These are phyloP conservation scores for Idaea biselata DNA, from an alignment of 2,888 invertebrate genomes.

Conservation along the genomic window DNA sequence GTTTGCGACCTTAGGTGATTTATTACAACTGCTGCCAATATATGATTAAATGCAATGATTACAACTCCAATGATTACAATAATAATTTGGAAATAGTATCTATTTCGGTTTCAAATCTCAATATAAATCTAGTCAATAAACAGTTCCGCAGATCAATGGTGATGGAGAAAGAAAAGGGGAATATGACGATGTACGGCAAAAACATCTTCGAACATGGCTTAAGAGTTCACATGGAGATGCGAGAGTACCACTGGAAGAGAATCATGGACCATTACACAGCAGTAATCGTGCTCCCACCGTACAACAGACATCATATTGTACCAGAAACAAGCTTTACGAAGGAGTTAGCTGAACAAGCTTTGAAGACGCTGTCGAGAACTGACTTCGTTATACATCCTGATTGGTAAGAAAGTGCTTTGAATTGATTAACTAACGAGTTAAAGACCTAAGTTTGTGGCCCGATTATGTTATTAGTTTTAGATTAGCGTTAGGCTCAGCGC, in stretches of 20 bases:
- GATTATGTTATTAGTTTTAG: too few species aligned
- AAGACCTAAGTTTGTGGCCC: not conserved
- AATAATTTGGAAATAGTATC: too few species aligned
- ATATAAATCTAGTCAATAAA: not conserved
- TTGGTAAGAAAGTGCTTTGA: slow-evolving; percentile 45
- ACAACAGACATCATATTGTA: slow-evolving; percentile 49
- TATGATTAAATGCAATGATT: too few species aligned
- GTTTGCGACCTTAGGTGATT: too few species aligned
- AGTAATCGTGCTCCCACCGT: slow-evolving; percentile 57
- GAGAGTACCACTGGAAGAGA: slow-evolving; percentile 66
- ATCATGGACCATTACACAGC: slow-evolving; percentile 67
- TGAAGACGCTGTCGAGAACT: slow-evolving; percentile 51
- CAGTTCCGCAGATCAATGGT: slow-evolving; percentile 62
- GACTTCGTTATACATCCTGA: slow-evolving; percentile 68
- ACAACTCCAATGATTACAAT: too few species aligned
- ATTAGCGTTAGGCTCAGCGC: too few species aligned
- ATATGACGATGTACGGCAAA: slow-evolving; percentile 52
- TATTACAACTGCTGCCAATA: too few species aligned
- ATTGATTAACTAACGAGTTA: too few species aligned
- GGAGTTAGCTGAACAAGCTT: slow-evolving; percentile 53
- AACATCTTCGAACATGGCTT: slow-evolving; percentile 62
- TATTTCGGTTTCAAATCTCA: too few species aligned
- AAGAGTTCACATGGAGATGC: slow-evolving; percentile 53
- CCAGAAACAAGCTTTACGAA: slow-evolving; percentile 52
- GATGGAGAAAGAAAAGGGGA: slow-evolving; percentile 51